Evolutionary conservation across 1,140 invertebrate species (phyloP), one percentile per base, ranked within the genome.

Genomic region (Nephila pilipes): DNA sequence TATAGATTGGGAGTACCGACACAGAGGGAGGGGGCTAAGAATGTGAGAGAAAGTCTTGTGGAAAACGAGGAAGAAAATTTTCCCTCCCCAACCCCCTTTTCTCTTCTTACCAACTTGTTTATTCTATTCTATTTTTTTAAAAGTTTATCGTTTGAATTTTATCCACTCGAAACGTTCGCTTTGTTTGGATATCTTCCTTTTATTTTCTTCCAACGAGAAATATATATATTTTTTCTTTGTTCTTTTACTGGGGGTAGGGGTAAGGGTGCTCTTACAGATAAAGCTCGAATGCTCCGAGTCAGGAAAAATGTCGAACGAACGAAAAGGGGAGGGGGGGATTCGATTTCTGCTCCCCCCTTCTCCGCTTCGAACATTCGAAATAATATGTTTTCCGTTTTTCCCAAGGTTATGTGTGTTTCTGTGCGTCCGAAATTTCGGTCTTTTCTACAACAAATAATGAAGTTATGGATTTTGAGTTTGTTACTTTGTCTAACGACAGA

Each of bases 121-220:
- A 22, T 38, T 81, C 46, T 54, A n/a, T 81, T 81, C 79, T 81
- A 46, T n/a, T 54, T 85, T 57, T 55, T 85, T n/a, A n/a, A n/a
- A 85, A 85, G 83, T 85, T 85, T 85, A 85, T 60, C 83, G 83
- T 85, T 85, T 85, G 83, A 85, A 85, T 85, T 85, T 85, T 85
- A 85, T 85, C 83, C 83, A 85, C 83, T 85, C 29, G 10, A 85
- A 85, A 85, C 83, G 25, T 85, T 85, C 36, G 83, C 57, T 85
- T 58, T 60, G 83, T 85, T 85, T 85, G 57, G 83, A 58, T 81
- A 81, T 81, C 79, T 81, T 81, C 79, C 79, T 29, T 81, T 54
- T 54, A 81, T 54, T 38, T 81, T 46, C 18, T 54, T 38, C 36
- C 36, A 32, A 46, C 16, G 16, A 81, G 46, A 81, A 81, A 10